Evolutionary conservation across 2,888 invertebrate species (phyloP), one percentile per base, ranked within the genome.

Genomic region (Apamea anceps): DNA sequence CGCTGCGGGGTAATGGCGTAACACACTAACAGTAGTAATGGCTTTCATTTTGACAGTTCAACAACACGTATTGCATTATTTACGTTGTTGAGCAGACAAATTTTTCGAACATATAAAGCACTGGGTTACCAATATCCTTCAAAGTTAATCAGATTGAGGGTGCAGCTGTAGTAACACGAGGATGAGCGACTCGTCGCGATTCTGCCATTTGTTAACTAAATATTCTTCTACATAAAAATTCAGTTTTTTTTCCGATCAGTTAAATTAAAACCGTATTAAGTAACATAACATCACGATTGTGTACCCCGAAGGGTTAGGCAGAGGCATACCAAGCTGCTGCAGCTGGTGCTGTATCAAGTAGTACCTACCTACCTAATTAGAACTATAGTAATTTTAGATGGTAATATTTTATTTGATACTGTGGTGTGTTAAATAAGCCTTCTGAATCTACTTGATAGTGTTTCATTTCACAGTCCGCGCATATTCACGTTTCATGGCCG

Each of bases 401-500:
- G 10, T 10, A n/a, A 45, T 45, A 28, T 12, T 7, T 28, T 6
- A 45, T 45, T 48, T 48, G 10, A 25, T 37, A n/a, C 13, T 51
- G 7, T 28, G 6, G 25, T 13, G 32, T 25, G 6, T 25, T 3
- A 7, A 70, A 32, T 57, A 10, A 15, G 37, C 57, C 77, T 88
- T 85, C 75, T 85, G 86, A 32, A 13, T 21, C 0, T 18, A 6
- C 18, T 12, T 42, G 13, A 4, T 18, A 2, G 37, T 60, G 51
- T 12, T 32, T 25, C 7, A 72, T 68, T 85, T 67, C 76, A 32
- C 65, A 78, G 78, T 72, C 68, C 68, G 62, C 63, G 54, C 85
- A 79, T 81, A 79, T 89, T 76, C 76, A 75, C 72, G 79, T 87
- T 75, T 75, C 72, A 75, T 76, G 77, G 77, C 75, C 63, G 74